Evolutionary conservation across 2,888 invertebrate genomes (phyloP).

Genomic region (Harpalus rufipes): DNA sequence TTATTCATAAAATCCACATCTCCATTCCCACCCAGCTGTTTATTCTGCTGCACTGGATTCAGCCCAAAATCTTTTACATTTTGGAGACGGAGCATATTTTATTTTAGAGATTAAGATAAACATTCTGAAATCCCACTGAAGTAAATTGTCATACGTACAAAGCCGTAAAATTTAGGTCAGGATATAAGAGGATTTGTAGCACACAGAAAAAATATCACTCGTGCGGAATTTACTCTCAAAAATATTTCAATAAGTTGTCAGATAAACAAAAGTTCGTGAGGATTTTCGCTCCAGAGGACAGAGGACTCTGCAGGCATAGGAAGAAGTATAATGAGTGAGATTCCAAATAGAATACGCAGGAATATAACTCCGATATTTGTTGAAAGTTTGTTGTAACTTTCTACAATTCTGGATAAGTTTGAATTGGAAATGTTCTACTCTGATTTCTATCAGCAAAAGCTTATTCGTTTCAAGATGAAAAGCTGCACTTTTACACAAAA

Average conservation of each 20-base stretch:
- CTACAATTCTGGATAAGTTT: neutral
- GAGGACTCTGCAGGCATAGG: neutral
- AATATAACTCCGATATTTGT: constrained; percentile 4
- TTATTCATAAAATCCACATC: neutral
- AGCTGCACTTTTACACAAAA: no score
- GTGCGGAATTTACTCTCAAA: constrained; percentile 30
- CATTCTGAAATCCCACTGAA: constrained; percentile 9
- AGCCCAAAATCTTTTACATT: neutral
- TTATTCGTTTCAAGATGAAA: neutral
- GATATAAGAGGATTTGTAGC: constrained; percentile 21
- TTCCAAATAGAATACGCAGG: neutral
- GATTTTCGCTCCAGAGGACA: constrained; percentile 15
- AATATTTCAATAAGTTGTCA: constrained; percentile 42
- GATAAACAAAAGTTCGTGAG: constrained; percentile 42
- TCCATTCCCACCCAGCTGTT: neutral
- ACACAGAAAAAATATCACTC: constrained; percentile 27
- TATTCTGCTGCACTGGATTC: neutral
- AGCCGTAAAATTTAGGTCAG: constrained; percentile 18
- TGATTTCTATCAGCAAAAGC: neutral
- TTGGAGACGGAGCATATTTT: constrained; percentile 16
- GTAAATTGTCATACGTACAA: constrained; percentile 38
- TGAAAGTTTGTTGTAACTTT: constrained; percentile 22
- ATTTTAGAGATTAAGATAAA: constrained; percentile 40
- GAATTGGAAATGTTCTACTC: neutral
- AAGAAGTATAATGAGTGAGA: constrained; percentile 12